These are phyloP conservation scores for Brachypteracias leptosomus DNA, from an alignment of 2,113 vertebrate species.

Conservation along the genomic window DNA sequence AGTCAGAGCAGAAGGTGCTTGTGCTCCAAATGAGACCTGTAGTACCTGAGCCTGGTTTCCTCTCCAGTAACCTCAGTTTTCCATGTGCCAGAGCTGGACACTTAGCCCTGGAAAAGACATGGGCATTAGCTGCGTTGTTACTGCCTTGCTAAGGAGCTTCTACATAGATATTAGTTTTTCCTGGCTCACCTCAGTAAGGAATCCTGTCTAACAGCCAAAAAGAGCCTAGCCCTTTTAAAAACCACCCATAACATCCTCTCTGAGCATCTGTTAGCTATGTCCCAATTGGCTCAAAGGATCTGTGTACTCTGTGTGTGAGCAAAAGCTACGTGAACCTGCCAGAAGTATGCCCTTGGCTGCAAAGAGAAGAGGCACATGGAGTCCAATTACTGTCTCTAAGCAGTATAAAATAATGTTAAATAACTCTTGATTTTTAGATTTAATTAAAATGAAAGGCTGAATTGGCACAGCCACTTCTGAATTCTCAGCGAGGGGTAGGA, in stretches of 20 bases:
- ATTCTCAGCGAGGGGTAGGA: neutral
- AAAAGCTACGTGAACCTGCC: conserved; percentile 32
- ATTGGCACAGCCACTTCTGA: neutral
- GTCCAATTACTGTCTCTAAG: conserved; percentile 42
- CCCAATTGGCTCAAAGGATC: conserved; percentile 4
- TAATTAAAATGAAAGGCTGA: conserved; percentile 49
- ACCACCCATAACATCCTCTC: neutral
- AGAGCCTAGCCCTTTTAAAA: neutral
- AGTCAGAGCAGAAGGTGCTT: neutral
- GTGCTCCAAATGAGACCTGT: neutral
- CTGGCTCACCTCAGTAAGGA: conserved; percentile 15
- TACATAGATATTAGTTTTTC: conserved; percentile 28
- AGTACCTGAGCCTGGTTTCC: neutral
- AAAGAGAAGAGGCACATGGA: neutral
- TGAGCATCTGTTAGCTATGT: conserved; percentile 3
- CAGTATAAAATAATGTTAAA: conserved; percentile 54
- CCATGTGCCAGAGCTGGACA: neutral
- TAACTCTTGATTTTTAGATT: conserved; percentile 35
- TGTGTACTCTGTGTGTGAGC: neutral
- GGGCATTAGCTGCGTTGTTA: neutral
- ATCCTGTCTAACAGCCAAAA: conserved; percentile 23
- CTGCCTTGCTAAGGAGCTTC: conserved; percentile 23
- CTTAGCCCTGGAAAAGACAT: neutral
- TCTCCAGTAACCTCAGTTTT: neutral
- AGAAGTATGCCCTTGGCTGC: conserved; percentile 33